Conservation (phyloP, 2,888 invertebrate species). For the Leuctra nigra region DNA sequence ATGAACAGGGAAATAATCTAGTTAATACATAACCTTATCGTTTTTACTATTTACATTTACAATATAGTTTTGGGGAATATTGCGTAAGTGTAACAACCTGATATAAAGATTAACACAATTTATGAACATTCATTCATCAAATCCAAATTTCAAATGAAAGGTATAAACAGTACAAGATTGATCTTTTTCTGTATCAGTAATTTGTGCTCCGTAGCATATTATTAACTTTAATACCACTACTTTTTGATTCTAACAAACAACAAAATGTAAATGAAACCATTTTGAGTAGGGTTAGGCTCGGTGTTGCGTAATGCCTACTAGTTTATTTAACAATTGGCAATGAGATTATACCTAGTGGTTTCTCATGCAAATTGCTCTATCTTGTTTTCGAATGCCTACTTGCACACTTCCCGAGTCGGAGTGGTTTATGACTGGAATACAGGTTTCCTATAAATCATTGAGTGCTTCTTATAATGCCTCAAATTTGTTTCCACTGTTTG, state of each 20-base stretch:
- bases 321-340: background rate
- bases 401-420: background rate
- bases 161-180: too few species aligned
- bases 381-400: slow-evolving; percentile 3
- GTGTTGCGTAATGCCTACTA: background rate
- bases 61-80: too few species aligned
- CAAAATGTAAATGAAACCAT: slow-evolving; percentile 5
- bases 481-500: slow-evolving; percentile 6
- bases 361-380: slow-evolving; percentile 1
- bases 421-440: background rate
- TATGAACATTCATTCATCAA: too few species aligned
- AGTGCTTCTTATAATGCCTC: background rate
- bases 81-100: too few species aligned
- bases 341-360: slow-evolving; percentile 1
- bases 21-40: too few species aligned
- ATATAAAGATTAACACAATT: too few species aligned
- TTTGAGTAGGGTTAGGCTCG: background rate
- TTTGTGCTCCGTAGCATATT: too few species aligned
- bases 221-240: background rate
- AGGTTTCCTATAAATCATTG: slow-evolving; percentile 1
- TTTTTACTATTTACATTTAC: too few species aligned
- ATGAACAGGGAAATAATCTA: too few species aligned
- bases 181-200: too few species aligned
- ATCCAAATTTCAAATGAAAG: too few species aligned
- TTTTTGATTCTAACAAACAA: slow-evolving; percentile 1